These are phyloP conservation scores for Fulmarus glacialis DNA, from an alignment of 2,113 vertebrate species.

Conservation along the genomic window DNA sequence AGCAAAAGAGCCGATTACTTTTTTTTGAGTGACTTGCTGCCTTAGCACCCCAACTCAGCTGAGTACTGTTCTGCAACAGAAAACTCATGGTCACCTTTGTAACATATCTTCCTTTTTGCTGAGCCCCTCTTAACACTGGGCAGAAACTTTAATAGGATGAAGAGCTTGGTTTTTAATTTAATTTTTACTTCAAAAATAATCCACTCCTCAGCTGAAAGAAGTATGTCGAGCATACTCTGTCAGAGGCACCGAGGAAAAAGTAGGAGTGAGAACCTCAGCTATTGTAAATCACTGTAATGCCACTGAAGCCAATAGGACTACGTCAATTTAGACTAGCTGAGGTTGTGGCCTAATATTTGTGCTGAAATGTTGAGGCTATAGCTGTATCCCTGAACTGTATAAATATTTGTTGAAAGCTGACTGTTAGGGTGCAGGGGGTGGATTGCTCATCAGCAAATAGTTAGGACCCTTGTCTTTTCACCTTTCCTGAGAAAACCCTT, in stretches of 20 bases:
- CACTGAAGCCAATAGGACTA: constrained; percentile 1
- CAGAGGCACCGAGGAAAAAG: background rate
- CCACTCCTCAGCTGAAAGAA: background rate
- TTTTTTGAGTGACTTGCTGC: background rate
- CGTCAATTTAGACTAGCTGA: background rate
- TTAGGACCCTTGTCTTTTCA: background rate
- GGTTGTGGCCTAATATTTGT: constrained; percentile 41
- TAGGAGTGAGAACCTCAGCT: background rate
- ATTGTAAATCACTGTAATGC: constrained; percentile 26
- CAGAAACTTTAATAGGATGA: background rate
- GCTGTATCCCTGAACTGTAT: background rate
- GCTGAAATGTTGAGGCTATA: constrained; percentile 22
- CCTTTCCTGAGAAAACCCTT: background rate
- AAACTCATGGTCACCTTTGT: background rate
- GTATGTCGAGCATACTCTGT: background rate
- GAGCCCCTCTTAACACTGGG: background rate
- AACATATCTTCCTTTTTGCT: background rate
- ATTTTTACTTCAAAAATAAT: background rate
- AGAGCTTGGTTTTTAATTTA: background rate
- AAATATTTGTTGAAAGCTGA: constrained; percentile 49
- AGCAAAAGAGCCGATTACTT: background rate
- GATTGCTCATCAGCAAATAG: constrained; percentile 7
- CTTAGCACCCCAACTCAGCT: background rate
- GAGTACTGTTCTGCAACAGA: background rate
- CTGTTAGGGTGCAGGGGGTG: background rate